These are phyloP conservation scores for Colinus virginianus DNA, from an alignment of 2,113 vertebrate genomes.

Conservation along the genomic window DNA sequence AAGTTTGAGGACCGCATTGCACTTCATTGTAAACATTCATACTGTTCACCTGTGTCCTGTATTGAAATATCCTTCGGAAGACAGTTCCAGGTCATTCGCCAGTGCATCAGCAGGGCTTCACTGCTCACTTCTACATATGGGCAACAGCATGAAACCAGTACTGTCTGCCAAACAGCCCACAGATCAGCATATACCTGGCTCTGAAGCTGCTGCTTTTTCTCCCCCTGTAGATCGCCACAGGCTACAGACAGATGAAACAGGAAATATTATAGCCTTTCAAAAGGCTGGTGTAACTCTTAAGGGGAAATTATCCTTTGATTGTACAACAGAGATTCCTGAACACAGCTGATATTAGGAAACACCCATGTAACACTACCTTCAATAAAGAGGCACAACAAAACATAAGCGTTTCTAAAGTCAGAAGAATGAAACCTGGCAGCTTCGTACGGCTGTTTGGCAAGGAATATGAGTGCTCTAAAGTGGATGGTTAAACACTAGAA, in stretches of 20 bases:
- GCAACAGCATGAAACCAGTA: background rate
- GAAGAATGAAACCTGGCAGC: slow-evolving; percentile 38
- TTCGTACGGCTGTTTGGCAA: slow-evolving; percentile 17
- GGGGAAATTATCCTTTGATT: slow-evolving; percentile 37
- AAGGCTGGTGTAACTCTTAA: slow-evolving; percentile 13
- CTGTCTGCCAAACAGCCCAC: slow-evolving; percentile 22
- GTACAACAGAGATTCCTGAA: slow-evolving; percentile 13
- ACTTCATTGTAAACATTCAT: background rate
- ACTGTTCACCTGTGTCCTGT: background rate
- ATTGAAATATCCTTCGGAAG: slow-evolving; percentile 30
- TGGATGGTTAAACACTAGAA: background rate
- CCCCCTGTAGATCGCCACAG: slow-evolving; percentile 38
- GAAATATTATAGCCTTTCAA: slow-evolving; percentile 60
- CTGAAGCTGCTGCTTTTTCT: slow-evolving; percentile 7
- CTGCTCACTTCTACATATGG: background rate
- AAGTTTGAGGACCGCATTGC: background rate
- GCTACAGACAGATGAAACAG: slow-evolving; percentile 50
- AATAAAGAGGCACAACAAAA: slow-evolving; percentile 37
- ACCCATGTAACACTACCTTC: slow-evolving; percentile 49
- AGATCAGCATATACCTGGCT: slow-evolving; percentile 32
- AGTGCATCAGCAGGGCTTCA: background rate
- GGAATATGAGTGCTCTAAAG: background rate
- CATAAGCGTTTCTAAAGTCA: background rate
- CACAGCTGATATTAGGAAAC: slow-evolving; percentile 22
- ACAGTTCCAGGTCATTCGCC: slow-evolving; percentile 35